A percentile compares a stretch with the other conserved stretches of the same genome.
Evolutionary conservation across 2,888 invertebrate species (phyloP).

Genomic region (Didymodactylos carnosus): DNA sequence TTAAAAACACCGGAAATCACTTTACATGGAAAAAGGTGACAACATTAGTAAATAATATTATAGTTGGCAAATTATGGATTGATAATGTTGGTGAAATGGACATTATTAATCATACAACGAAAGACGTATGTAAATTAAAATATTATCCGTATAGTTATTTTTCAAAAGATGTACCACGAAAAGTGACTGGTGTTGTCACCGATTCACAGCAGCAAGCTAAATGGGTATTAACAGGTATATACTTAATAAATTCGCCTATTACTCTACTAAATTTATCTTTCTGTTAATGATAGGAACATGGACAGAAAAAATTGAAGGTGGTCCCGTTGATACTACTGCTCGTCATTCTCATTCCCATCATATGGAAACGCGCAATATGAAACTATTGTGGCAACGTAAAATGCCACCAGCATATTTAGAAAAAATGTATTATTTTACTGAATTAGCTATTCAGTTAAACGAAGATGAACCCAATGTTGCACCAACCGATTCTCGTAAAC

Average conservation of each 20-base stretch:
- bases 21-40: constrained; percentile 95
- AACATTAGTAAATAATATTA: constrained; percentile 96
- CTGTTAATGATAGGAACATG: constrained; percentile 47
- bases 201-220: constrained; percentile 41
- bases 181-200: constrained; percentile 52
- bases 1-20: constrained; percentile 45
- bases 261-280: background rate
- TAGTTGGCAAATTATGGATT: constrained; percentile 96
- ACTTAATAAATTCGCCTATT: background rate
- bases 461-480: constrained; percentile 75
- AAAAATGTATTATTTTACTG: constrained; percentile 75
- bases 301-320: constrained; percentile 84
- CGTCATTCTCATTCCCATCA: background rate
- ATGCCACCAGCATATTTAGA: constrained; percentile 39
- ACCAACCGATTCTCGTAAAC: constrained; percentile 70
- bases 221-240: constrained; percentile 47
- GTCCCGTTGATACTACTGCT: constrained; percentile 45
- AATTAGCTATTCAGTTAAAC: constrained; percentile 83
- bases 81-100: constrained; percentile 99
- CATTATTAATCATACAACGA: constrained; percentile 66
- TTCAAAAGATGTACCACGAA: constrained; percentile 75
- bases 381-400: constrained; percentile 10
- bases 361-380: constrained; percentile 7
- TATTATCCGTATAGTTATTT: constrained; percentile 97
- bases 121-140: constrained; percentile 82